phyloP scores from a whole-genome alignment of 2,888 invertebrate genomes.

The Rhodophaea formosa region DNA sequence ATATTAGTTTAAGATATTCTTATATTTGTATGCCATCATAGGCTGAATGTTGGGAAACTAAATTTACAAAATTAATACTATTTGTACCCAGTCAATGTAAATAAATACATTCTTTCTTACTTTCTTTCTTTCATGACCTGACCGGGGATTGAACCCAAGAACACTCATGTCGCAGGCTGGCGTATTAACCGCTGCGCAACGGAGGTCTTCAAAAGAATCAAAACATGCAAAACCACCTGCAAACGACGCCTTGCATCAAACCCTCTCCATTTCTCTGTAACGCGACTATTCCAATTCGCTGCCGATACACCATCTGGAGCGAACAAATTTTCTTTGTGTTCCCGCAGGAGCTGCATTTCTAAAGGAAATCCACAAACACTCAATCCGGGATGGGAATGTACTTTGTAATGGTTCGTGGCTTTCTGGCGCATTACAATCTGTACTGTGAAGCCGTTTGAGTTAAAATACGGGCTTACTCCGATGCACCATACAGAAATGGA shows the following conservation, averaged over 20 bases:
- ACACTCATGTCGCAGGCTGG: no score
- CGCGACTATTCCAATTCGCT: constrained; percentile 22
- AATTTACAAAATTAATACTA: no score
- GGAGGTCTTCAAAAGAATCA: no score
- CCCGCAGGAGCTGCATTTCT: constrained; percentile 16
- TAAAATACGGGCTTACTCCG: background rate
- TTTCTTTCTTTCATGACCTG: no score
- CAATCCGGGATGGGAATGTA: constrained; percentile 29
- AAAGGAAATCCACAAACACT: constrained; percentile 29
- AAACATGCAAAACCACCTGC: background rate
- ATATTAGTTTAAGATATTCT: no score
- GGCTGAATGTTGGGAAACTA: no score
- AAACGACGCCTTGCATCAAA: background rate
- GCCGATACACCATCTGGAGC: constrained; percentile 19
- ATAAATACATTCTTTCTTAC: no score
- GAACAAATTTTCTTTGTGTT: constrained; percentile 26
- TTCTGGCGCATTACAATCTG: constrained; percentile 17
- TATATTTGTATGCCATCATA: no score
- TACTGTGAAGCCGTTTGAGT: constrained; percentile 2
- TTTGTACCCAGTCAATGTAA: no score
- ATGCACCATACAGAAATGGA: background rate
- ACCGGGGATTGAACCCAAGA: no score
- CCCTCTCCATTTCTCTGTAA: constrained; percentile 16
- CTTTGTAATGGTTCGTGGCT: constrained; percentile 23
- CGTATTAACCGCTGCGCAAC: no score